Evolutionary conservation across 2,113 vertebrate species (phyloP), one percentile per base, ranked within the genome.

Genomic region (Callithrix jacchus): DNA sequence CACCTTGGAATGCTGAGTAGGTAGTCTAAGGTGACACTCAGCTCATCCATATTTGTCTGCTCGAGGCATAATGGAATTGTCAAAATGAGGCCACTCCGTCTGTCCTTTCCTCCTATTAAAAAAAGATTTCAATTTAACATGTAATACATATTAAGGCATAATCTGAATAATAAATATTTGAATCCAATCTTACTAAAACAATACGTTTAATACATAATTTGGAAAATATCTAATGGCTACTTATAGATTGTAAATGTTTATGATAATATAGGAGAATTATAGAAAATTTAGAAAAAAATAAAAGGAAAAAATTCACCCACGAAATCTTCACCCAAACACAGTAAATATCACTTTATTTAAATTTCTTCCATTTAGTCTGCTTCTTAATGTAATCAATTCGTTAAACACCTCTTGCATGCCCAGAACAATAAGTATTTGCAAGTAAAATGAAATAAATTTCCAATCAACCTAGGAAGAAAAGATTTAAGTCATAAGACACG

Each of bases 1-100:
- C 98, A 99, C 99, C 99, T 99, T 98, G 99, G 99, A 98, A 99
- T 99, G 98, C 99, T 99, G 66, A 99, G 99, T 86, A 99, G 99
- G 94, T 99, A 99, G 98, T 99, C 99, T 94, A 99, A 98, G 0
- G 99, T 99, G 97, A 99, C 98, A 91, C 99, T 99, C 96, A 99
- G 99, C 97, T 99, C 99, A 95, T 99, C 99, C 99, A 99, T 99
- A 98, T 99, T 99, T 17, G 99, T 99, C 98, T 99, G 99, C 89
- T 99, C 99, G 2, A 99, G 99, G 96, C 99, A 99, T 98, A 99
- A 98, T 82, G 99, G 99, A 98, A 99, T 99, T 94, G 99, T 99
- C 97, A 99, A 98, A 98, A 99, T 99, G 98, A 99, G 99, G 96
- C 99, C 99, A 96, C 99, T 99, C 97, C 99, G 99, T 95, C 99